phyloP scores from a whole-genome alignment of 2,113 vertebrate species.

The Thomomys bottae region DNA sequence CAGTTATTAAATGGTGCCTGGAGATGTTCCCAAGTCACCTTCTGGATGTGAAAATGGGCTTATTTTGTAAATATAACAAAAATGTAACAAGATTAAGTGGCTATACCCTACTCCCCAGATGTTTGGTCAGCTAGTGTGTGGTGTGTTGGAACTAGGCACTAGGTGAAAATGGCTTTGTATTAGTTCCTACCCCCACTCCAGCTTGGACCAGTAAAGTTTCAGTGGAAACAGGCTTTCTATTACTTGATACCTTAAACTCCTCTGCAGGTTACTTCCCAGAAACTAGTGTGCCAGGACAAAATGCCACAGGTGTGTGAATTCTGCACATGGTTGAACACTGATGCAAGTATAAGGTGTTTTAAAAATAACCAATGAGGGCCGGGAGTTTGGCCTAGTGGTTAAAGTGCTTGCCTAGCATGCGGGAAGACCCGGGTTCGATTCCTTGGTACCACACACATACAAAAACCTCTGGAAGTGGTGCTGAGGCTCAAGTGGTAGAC shows the following conservation, averaged over 20 bases:
- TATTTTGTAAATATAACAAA: conserved; percentile 44
- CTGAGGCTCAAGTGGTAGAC: no score
- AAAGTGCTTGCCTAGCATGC: no score
- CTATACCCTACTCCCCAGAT: conserved; percentile 26
- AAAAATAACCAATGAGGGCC: conserved; percentile 27
- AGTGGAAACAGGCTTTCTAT: not conserved
- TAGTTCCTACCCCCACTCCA: not conserved
- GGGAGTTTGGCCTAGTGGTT: no score
- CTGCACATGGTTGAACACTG: not conserved
- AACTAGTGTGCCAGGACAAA: not conserved
- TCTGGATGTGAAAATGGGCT: conserved; percentile 47
- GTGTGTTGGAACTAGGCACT: not conserved
- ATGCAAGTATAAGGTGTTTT: not conserved
- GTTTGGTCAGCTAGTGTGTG: conserved; percentile 3
- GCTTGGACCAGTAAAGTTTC: conserved; percentile 5
- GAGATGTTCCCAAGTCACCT: conserved; percentile 17
- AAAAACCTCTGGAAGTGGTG: no score
- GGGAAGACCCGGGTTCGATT: no score
- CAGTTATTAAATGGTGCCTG: conserved; percentile 6
- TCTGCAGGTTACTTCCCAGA: not conserved
- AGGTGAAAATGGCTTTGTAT: conserved; percentile 44
- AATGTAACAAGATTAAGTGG: not conserved
- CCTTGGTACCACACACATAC: no score
- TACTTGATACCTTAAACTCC: not conserved
- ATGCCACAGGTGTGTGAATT: not conserved